Evolutionary conservation across 2,797 vertebrate genomes (phyloP), one percentile per base, ranked within the genome.

Genomic region (Melanotaenia pygmaea): DNA sequence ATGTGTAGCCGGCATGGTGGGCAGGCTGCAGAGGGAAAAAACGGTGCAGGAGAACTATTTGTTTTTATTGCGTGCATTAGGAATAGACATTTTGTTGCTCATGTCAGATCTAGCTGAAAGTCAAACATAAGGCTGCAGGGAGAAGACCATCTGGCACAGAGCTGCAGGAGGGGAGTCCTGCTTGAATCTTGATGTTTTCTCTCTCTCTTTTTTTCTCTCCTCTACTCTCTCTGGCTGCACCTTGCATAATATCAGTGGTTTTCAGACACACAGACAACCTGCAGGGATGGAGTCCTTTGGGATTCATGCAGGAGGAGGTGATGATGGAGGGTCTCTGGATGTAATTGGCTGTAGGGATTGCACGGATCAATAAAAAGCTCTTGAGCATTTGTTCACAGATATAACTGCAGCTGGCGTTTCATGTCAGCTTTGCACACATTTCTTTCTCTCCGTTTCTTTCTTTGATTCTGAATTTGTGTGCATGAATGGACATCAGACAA

Each of bases 131-230:
- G 71, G 79, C 78, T 56, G 76, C 70, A 47, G 79, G 80, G 80
- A 77, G 70, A 70, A 53, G 86, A 83, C 91, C 92, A 92, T 93
- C 91, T 91, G 91, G 56, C 77, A 28, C 72, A 35, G 58, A 85
- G 74, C 86, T 2, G 82, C 89, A 80, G 87, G 89, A 89, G 86
- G 86, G 84, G 64, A 85, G 67, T 34, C 64, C 75, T 74, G 57
- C 28, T 13, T 74, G 67, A 65, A 53, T 67, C 60, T 9, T 40
- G 45, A 16, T 7, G 37, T 59, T 24, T 1, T 45, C n/a, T 13
- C 14, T 0, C 43, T 72, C 5, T 58, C 62, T 70, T 65, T 43
- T 24, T 72, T 37, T n/a, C 0, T 45, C n/a, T 13, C 14, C 0
- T 13, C 32, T 32, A 32, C 43, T 72, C 5, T 58, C 62, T 70